A percentile compares a stretch with the other conserved stretches of the same genome.
Evolutionary conservation across 2,888 invertebrate genomes (phyloP).

Genomic region (Bimastos eiseni): DNA sequence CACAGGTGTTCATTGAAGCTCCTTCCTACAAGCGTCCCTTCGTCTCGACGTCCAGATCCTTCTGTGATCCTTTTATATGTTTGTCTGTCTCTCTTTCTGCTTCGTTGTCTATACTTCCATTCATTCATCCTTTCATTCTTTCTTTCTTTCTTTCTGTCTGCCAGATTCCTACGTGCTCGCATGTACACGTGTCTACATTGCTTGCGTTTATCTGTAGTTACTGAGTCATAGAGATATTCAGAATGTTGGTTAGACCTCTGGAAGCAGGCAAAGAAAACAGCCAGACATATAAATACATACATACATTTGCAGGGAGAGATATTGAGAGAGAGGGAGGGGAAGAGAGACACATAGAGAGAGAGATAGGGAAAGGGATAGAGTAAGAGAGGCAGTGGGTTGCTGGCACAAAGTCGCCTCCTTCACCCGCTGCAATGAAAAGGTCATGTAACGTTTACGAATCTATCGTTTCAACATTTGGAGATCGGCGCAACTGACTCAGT

Average conservation of each 20-base stretch:
- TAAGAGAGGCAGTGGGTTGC: too few species aligned
- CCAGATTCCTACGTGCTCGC: too few species aligned
- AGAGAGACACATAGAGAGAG: too few species aligned
- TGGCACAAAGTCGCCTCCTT: too few species aligned
- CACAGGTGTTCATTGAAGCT: not conserved
- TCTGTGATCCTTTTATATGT: not conserved
- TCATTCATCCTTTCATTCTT: not conserved
- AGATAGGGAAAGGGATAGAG: too few species aligned
- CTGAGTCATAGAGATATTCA: not conserved
- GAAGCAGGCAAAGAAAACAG: not conserved
- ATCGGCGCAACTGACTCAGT: too few species aligned
- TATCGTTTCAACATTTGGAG: too few species aligned
- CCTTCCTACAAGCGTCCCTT: not conserved
- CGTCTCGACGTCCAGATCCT: not conserved
- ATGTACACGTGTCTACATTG: not conserved
- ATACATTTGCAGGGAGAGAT: not conserved
- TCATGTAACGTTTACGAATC: too few species aligned
- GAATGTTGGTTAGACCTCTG: not conserved
- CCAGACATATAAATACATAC: not conserved
- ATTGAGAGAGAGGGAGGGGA: too few species aligned
- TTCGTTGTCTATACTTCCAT: not conserved
- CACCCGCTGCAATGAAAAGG: too few species aligned
- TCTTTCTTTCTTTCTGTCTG: not conserved
- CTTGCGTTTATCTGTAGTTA: not conserved
- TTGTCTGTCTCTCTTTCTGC: not conserved